These are phyloP conservation scores for Eutrigla gurnardus DNA, from an alignment of 2,797 vertebrate genomes.

Conservation along the genomic window DNA sequence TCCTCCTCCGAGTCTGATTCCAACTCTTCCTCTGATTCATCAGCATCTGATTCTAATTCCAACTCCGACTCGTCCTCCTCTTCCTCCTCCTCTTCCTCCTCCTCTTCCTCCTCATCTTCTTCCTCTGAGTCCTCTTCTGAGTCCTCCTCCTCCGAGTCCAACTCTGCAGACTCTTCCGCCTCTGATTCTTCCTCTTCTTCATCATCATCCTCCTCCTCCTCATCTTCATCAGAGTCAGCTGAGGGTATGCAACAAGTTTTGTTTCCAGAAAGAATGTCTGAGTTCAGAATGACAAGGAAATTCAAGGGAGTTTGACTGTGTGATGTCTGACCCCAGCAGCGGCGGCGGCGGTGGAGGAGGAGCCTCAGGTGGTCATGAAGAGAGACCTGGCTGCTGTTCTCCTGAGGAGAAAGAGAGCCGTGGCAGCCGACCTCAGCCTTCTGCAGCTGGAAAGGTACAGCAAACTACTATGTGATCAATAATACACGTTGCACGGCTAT, in stretches of 20 bases:
- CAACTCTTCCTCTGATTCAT: constrained; percentile 50
- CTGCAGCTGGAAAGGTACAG: constrained; percentile 84
- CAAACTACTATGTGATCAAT: background rate
- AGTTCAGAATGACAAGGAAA: background rate
- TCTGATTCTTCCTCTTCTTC: constrained; percentile 53
- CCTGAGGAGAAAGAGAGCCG: constrained; percentile 80
- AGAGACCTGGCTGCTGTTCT: constrained; percentile 81
- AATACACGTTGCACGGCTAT: background rate
- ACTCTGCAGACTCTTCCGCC: constrained; percentile 15
- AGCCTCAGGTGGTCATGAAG: constrained; percentile 77
- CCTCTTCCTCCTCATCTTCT: constrained; percentile 44
- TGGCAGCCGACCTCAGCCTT: constrained; percentile 61
- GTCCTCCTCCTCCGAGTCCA: constrained; percentile 38
- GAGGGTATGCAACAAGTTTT: constrained; percentile 70
- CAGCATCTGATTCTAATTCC: constrained; percentile 63
- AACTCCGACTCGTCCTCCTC: constrained; percentile 43
- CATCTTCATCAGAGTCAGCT: constrained; percentile 79
- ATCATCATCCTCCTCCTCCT: constrained; percentile 76
- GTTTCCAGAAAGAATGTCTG: background rate
- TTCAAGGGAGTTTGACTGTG: background rate
- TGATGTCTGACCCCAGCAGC: constrained; percentile 34
- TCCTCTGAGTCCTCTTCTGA: constrained; percentile 19
- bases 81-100: constrained; percentile 23
- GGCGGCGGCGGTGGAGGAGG: no score
- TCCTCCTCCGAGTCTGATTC: constrained; percentile 58